Evolutionary conservation across 2,888 invertebrate genomes (phyloP).

Genomic region (Drosophila longiperda): DNA sequence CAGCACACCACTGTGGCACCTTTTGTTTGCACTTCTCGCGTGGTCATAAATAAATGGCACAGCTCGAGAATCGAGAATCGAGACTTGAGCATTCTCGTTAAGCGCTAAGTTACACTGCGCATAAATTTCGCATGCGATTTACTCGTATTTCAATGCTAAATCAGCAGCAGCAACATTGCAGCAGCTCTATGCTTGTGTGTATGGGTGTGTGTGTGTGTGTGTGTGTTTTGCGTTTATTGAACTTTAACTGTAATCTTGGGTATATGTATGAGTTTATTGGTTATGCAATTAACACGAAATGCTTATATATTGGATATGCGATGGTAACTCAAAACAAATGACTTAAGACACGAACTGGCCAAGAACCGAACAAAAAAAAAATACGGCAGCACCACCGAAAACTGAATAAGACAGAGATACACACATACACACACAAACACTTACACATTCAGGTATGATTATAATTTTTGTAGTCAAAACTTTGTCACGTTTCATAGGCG

Average conservation of each 20-base stretch:
- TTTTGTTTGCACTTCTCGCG: constrained; percentile 56
- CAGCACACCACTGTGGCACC: constrained; percentile 24
- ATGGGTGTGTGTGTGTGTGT: constrained; percentile 2
- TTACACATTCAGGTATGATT: constrained; percentile 15
- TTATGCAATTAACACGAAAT: constrained; percentile 76
- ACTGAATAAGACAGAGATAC: constrained; percentile 28
- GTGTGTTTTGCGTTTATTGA: constrained; percentile 71
- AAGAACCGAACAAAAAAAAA: constrained; percentile 42
- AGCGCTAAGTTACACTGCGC: constrained; percentile 43
- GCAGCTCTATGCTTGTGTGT: neutral
- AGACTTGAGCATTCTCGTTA: constrained; percentile 27
- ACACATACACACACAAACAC: constrained; percentile 17
- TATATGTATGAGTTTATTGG: constrained; percentile 56
- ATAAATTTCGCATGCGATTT: constrained; percentile 58
- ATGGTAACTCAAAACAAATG: constrained; percentile 56
- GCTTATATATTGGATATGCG: constrained; percentile 36
- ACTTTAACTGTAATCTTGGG: constrained; percentile 62
- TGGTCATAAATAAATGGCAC: constrained; percentile 64
- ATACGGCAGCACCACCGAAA: constrained; percentile 13
- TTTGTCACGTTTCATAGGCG: constrained; percentile 75
- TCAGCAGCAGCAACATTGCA: constrained; percentile 35
- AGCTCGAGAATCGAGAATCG: constrained; percentile 10
- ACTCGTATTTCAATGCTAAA: constrained; percentile 58
- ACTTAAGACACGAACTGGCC: constrained; percentile 74
- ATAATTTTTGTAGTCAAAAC: constrained; percentile 44